Conservation (phyloP, 2,888 invertebrate species). For the Metallyticus violacea region DNA sequence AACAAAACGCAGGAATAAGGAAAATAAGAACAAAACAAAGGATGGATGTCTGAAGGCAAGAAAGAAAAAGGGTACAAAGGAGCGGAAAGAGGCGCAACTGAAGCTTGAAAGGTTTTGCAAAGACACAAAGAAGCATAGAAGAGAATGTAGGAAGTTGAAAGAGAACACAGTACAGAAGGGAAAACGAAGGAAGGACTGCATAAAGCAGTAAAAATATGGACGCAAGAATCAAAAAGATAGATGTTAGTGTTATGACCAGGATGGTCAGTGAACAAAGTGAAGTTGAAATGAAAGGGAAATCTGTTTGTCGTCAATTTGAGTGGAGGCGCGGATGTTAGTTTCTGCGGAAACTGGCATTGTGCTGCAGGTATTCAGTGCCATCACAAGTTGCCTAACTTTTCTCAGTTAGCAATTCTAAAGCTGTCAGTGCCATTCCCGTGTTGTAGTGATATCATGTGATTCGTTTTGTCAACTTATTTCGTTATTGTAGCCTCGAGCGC, state of each 20-base stretch:
- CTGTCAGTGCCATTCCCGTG: not conserved
- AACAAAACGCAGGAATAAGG: no score
- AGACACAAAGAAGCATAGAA: no score
- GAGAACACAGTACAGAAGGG: no score
- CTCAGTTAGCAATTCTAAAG: not conserved
- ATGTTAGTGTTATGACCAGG: not conserved
- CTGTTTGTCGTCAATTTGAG: not conserved
- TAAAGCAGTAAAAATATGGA: not conserved
- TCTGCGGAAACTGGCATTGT: not conserved
- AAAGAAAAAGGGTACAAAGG: no score
- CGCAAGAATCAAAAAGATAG: not conserved
- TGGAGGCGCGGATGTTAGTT: not conserved
- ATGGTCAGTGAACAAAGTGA: not conserved
- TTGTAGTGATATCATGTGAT: not conserved
- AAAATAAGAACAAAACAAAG: no score
- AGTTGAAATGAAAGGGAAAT: not conserved
- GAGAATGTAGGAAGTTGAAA: no score
- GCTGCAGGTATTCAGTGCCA: not conserved
- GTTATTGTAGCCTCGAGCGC: not conserved
- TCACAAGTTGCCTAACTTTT: not conserved
- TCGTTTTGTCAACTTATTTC: not conserved
- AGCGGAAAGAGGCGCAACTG: no score
- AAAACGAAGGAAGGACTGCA: no score
- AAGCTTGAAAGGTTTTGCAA: no score
- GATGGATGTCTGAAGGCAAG: no score